Evolutionary conservation across 2,113 vertebrate species (phyloP).

Genomic region (Passer montanus): DNA sequence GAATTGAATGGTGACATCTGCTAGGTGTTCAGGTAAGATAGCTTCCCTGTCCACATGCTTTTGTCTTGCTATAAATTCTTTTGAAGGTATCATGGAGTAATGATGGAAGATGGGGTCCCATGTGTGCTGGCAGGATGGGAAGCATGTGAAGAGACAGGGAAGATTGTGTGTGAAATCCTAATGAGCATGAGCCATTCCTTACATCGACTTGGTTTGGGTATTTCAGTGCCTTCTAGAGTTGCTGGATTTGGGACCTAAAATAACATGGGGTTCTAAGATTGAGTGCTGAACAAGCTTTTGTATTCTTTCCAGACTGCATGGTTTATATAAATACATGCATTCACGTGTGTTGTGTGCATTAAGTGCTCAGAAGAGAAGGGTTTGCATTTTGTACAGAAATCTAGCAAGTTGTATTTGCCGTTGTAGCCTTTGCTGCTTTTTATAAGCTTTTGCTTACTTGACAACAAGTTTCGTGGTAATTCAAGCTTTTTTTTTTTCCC

Average conservation of each 20-base stretch:
- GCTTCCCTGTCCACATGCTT: neutral
- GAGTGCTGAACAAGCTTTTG: neutral
- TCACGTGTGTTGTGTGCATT: neutral
- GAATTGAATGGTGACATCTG: neutral
- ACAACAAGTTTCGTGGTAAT: neutral
- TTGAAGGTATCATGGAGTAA: neutral
- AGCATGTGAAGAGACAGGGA: neutral
- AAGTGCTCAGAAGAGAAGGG: neutral
- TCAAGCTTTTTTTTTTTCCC: fast-evolving
- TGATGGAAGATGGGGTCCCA: fast-evolving
- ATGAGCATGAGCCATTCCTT: neutral
- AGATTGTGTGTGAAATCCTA: neutral
- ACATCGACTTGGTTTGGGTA: fast-evolving
- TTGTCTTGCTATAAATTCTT: neutral
- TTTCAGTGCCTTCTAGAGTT: neutral
- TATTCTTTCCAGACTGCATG: neutral
- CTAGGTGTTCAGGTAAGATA: neutral
- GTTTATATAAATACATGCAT: neutral
- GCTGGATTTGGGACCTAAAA: neutral
- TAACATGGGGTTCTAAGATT: neutral
- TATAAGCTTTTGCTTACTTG: neutral
- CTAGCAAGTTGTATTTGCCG: neutral
- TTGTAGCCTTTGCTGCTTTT: neutral
- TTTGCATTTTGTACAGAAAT: neutral
- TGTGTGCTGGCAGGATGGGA: neutral